Conservation (phyloP, 2,113 vertebrate species). For the Myocastor coypus region DNA sequence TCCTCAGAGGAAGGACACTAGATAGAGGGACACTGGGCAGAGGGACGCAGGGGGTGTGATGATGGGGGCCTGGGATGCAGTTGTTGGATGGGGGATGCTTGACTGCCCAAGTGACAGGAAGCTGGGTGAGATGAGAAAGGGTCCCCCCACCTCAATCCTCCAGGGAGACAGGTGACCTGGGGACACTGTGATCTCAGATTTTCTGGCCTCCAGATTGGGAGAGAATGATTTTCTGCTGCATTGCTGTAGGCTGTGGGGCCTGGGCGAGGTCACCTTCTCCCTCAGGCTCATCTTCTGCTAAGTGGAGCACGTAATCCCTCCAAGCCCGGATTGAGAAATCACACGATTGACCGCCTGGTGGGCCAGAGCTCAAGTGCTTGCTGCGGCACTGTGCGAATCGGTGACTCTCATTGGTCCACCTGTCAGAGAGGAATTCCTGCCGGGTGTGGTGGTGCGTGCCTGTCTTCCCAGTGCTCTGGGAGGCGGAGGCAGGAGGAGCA, state of each 20-base stretch:
- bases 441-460: neutral
- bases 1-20: neutral
- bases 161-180: neutral
- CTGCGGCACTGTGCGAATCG: neutral
- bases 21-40: neutral
- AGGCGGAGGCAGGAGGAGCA: neutral
- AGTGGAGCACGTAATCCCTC: neutral
- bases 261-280: neutral
- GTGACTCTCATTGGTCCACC: neutral
- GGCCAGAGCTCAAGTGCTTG: neutral
- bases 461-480: neutral
- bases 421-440: neutral
- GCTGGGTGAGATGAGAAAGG: neutral
- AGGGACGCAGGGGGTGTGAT: accelerated
- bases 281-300: neutral
- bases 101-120: neutral
- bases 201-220: neutral
- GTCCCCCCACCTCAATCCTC: neutral
- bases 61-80: neutral
- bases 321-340: neutral
- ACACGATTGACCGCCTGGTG: too few species aligned
- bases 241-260: neutral
- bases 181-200: neutral
- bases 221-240: neutral
- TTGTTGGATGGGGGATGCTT: neutral